Evolutionary conservation across 2,113 vertebrate species (phyloP), one percentile per base, ranked within the genome.

Genomic region (Jaculus jaculus): DNA sequence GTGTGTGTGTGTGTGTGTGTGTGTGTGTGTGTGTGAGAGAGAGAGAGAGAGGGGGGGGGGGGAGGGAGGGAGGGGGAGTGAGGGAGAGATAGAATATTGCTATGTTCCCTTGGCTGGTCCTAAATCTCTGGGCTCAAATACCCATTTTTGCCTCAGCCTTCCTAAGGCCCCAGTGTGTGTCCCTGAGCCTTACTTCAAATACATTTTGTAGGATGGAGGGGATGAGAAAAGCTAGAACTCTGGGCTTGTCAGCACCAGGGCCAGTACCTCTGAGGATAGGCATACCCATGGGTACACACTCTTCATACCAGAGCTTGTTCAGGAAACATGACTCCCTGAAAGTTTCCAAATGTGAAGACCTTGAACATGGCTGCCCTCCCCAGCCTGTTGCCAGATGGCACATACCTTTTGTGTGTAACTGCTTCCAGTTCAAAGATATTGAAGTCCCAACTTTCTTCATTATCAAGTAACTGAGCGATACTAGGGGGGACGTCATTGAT

Each of bases 361-460:
- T 73, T 42, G 30, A 54, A 26, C 0, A 0, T 34, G 58, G 54
- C 37, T 74, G 34, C 47, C n/a, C 18, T 37, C 24, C 84, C 65
- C 5, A 20, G 58, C 65, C 11, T 17, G 47, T 13, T 24, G 32
- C 37, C 78, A 58, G 39, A 42, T 89, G 39, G 42, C 61, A 83
- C 89, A 24, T 97, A 99, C 99, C 99, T 99, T 98, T 99, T 99
- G 97, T 99, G 98, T 60, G 99, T 99, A 69, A 99, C 98, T n/a
- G 98, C 98, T 97, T 99, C 99, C 98, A 99, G 94, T 95, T 99
- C 99, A 98, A 99, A 99, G 98, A 99, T 99, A 97, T 99, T 99
- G 98, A 99, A 99, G 84, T 99, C 99, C 99, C 99, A 99, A 85
- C 98, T 98, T 83, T 99, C 99, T 97, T 99, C 99, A 3, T 99